Evolutionary conservation across 2,797 vertebrate genomes (phyloP), one percentile per base, ranked within the genome.

Genomic region (Sylvilagus floridanus): DNA sequence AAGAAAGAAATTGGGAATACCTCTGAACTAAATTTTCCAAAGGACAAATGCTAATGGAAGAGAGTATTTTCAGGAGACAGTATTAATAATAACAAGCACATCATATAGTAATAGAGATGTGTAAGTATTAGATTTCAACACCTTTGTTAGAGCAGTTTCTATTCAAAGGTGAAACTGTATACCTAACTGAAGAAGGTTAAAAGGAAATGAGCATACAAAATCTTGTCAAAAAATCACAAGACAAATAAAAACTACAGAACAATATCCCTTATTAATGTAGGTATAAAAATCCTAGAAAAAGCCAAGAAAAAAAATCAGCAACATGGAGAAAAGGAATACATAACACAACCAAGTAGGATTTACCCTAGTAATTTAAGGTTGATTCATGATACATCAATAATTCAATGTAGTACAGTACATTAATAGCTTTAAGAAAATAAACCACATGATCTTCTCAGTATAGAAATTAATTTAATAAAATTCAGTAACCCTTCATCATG

Each of bases 81-180:
- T 84, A 92, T 86, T 88, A 91, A 68, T 90, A 21, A 90, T 47
- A 47, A 65, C 13, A 73, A 78, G 65, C 71, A 16, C n/a, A 84
- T 94, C 14, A 35, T 28, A 60, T 32, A 66, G 62, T 71, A 28
- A 81, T 71, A 96, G 54, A 54, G 19, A 47, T 7, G 71, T 66
- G 76, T 87, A 28, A 28, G 57, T 12, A 54, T 62, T 78, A n/a
- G 24, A 90, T 35, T 90, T 92, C 63, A 12, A 76, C 37, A 87
- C 28, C 35, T 76, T 92, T 92, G 65, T 24, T 87, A 81, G 54
- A 90, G 14, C 7, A 87, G 10, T 69, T 91, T 78, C 32, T 77
- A 30, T 24, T 26, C 8, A 72, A 93, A 26, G 10, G 0, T 75
- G 26, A 91, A 88, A 0, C 50, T 88, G 28, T 57, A 50, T 62